A percentile compares a stretch with the other conserved stretches of the same genome.
Conservation (phyloP, 2,113 vertebrate species). For the Tautogolabrus adspersus region DNA sequence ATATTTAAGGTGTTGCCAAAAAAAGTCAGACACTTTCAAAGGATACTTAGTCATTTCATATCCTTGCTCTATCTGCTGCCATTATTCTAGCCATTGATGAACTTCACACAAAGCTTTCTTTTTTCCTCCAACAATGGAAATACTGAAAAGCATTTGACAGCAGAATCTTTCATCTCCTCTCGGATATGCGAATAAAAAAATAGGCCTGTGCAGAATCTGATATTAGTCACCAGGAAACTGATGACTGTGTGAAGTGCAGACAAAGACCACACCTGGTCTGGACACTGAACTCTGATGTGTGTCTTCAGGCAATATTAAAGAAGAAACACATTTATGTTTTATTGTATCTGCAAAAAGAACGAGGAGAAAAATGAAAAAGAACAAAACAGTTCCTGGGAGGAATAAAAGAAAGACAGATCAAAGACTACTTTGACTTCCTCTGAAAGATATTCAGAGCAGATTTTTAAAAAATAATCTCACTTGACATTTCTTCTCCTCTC, state of each 20-base stretch:
- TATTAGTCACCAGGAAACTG: conserved; percentile 30
- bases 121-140: not conserved
- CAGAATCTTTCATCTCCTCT: conserved; percentile 11
- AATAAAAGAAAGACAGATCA: conserved; percentile 38
- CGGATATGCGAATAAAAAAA: conserved; percentile 44
- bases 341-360: conserved; percentile 18
- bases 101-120: conserved; percentile 12
- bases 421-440: conserved; percentile 31
- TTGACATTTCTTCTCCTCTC: conserved; percentile 28
- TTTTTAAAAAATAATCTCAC: conserved; percentile 32
- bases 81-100: conserved; percentile 24
- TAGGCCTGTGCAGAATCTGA: conserved; percentile 23
- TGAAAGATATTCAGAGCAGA: conserved; percentile 3
- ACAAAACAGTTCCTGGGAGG: not conserved
- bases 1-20: not conserved
- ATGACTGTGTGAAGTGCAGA: conserved; percentile 31
- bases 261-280: conserved; percentile 31
- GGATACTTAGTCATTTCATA: not conserved
- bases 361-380: not conserved
- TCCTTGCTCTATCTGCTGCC: not conserved
- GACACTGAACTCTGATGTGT: conserved; percentile 44
- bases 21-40: not conserved
- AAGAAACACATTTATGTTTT: conserved; percentile 51
- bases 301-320: conserved; percentile 49
- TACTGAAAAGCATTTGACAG: conserved; percentile 16